These are phyloP conservation scores for Mycalesis mineus DNA, from an alignment of 2,888 invertebrate genomes.

Conservation along the genomic window DNA sequence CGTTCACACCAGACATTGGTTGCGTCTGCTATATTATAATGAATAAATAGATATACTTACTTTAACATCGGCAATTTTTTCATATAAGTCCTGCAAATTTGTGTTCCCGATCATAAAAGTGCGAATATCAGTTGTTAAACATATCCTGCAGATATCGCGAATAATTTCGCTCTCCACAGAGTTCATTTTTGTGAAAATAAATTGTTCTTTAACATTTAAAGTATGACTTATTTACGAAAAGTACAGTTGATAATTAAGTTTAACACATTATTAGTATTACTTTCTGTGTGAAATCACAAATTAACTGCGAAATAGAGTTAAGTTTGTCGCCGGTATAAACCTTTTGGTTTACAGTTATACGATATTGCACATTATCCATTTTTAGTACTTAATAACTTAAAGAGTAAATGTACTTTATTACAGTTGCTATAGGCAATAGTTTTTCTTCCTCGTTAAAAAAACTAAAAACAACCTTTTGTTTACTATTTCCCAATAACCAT, in stretches of 20 bases:
- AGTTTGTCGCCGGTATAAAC: background rate
- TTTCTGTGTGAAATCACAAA: background rate
- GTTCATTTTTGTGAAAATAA: background rate
- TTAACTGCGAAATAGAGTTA: background rate
- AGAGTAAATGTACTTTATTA: too few species aligned
- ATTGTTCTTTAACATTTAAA: too few species aligned
- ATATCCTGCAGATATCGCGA: constrained; percentile 41
- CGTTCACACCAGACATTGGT: too few species aligned
- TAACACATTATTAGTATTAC: background rate
- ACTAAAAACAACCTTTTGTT: too few species aligned
- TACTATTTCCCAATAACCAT: too few species aligned
- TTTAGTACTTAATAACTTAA: too few species aligned
- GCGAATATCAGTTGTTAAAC: constrained; percentile 38
- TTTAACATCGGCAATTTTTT: constrained; percentile 42
- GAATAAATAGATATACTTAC: constrained; percentile 37
- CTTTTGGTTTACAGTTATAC: too few species aligned
- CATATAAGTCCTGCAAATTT: constrained; percentile 44
- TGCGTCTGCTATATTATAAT: too few species aligned
- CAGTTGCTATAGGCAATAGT: too few species aligned
- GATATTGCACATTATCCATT: too few species aligned
- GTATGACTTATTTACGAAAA: background rate
- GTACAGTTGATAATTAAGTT: background rate
- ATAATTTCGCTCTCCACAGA: background rate
- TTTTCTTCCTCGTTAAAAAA: too few species aligned
- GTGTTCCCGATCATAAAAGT: constrained; percentile 38